Evolutionary conservation across 2,797 vertebrate species (phyloP), one percentile per base, ranked within the genome.

Genomic region (Pteropus rufus): DNA sequence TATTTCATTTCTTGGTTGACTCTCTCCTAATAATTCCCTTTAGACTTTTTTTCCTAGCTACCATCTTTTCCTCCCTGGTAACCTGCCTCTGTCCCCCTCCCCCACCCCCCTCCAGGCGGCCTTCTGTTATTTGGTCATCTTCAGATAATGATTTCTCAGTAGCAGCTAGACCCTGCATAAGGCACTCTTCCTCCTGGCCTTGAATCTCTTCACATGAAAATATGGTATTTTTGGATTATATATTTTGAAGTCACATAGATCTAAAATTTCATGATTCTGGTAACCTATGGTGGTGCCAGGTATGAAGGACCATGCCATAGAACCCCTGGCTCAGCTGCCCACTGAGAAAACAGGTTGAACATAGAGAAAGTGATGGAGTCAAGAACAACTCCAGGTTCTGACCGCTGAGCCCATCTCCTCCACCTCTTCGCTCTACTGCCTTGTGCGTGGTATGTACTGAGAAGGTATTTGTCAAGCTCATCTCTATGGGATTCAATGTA

Each of bases 131-230:
- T 56, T 46, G 6, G 24, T 79, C 23, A 79, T 58, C 41, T 11
- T 73, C n/a, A 39, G 15, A 49, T 0, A 69, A 31, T 3, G 67
- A n/a, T 84, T 65, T 92, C 64, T 86, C 26, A 26, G 5, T 19
- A 83, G 23, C 64, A 83, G 7, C 1, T 58, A 9, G 14, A 44
- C 19, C 23, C 49, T 41, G 0, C 29, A 31, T 39, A 76, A 81
- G n/a, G n/a, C 9, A 44, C 0, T 62, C 16, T 90, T 91, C 69
- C 24, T 89, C 46, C 14, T 87, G 64, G 9, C 11, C 15, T 86
- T 31, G 16, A 64, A 93, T 31, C 56, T 5, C 26, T 94, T 83
- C 23, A 26, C 49, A 6, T 92, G 29, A 62, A 96, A 60, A 64
- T 79, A 80, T 23, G 11, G 73, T 26, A n/a, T 26, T 24, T 79